phyloP scores from a whole-genome alignment of 2,113 vertebrate species.

The Cottus gobio region DNA sequence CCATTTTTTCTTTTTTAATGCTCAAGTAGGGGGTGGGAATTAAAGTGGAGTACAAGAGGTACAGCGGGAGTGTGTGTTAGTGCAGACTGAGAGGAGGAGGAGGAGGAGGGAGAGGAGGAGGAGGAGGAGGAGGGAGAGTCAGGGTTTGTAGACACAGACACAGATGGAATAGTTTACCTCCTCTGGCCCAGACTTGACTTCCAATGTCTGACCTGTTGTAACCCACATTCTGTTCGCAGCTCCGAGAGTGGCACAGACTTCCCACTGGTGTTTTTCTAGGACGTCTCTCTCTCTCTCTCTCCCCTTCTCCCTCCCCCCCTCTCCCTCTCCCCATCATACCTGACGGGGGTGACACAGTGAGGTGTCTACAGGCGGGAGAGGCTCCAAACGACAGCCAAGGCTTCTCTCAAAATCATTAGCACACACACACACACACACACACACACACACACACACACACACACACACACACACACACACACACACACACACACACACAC shows the following conservation, averaged over 20 bases:
- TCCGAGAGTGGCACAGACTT: slow-evolving; percentile 78
- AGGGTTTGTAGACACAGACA: slow-evolving; percentile 80
- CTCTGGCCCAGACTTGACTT: slow-evolving; percentile 84
- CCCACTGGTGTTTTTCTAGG: slow-evolving; percentile 76
- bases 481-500: slow-evolving; percentile 22
- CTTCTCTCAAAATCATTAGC: slow-evolving; percentile 72
- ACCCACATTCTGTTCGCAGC: slow-evolving; percentile 83
- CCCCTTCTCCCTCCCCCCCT: slow-evolving; percentile 24
- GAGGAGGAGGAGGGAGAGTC: slow-evolving; percentile 41
- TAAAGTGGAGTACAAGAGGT: slow-evolving; percentile 8
- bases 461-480: not conserved
- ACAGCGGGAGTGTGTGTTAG: slow-evolving; percentile 35
- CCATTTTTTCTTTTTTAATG: slow-evolving; percentile 57
- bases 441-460: slow-evolving; percentile 42
- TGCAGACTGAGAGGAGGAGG: slow-evolving; percentile 22
- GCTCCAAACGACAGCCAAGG: slow-evolving; percentile 57
- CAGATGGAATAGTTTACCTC: slow-evolving; percentile 86
- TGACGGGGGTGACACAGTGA: slow-evolving; percentile 51
- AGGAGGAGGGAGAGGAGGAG: slow-evolving; percentile 33
- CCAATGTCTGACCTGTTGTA: slow-evolving; percentile 87
- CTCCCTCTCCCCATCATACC: slow-evolving; percentile 21
- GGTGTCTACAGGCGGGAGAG: slow-evolving; percentile 59
- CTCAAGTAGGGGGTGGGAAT: slow-evolving; percentile 7
- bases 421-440: slow-evolving; percentile 9
- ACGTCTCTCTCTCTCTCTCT: slow-evolving; percentile 66